Conservation (phyloP, 2,113 vertebrate species). For the Notechis scutatus region DNA sequence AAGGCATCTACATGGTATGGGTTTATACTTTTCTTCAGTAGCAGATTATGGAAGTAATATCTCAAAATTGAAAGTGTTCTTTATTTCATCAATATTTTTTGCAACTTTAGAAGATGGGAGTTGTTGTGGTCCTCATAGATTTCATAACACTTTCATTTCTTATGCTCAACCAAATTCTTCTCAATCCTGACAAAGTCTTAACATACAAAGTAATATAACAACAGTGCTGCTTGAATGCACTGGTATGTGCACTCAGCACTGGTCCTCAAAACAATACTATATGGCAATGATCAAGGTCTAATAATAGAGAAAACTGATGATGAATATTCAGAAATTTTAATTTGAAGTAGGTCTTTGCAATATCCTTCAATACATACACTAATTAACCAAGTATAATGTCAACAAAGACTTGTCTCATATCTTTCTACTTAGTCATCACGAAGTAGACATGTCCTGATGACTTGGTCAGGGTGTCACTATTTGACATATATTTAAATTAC, state of each 20-base stretch:
- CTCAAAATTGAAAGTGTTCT: neutral
- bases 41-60: neutral
- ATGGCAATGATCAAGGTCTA: neutral
- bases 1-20: neutral
- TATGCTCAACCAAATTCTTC: neutral
- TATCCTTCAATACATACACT: neutral
- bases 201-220: neutral
- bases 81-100: neutral
- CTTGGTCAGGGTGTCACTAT: neutral
- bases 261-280: neutral
- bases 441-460: neutral
- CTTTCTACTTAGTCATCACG: neutral
- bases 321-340: neutral
- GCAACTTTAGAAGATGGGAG: neutral
- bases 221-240: neutral
- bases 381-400: neutral
- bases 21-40: neutral
- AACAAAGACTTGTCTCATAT: neutral
- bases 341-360: neutral
- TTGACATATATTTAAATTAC: neutral
- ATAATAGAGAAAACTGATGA: neutral
- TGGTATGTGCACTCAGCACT: too few species aligned
- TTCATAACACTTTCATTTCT: neutral
- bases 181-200: neutral
- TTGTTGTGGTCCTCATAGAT: neutral